These are phyloP conservation scores for Pangasius mekongensis DNA, from an alignment of 2,797 vertebrate genomes.

Conservation along the genomic window DNA sequence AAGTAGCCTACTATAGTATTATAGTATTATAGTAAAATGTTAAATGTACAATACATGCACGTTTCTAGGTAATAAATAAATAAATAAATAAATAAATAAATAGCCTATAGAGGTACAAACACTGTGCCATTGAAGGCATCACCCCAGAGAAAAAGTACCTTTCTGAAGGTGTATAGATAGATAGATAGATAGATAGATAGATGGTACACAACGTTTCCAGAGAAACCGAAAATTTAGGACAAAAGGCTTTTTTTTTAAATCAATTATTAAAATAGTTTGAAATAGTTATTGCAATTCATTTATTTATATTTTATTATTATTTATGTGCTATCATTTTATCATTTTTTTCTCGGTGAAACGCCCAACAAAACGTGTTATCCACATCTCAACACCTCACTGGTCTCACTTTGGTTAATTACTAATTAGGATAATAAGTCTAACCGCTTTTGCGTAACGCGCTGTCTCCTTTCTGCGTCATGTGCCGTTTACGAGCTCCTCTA, in stretches of 20 bases:
- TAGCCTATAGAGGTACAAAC: not conserved
- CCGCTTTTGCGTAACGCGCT: not conserved
- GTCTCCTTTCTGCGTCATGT: not conserved
- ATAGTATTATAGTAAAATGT: not conserved
- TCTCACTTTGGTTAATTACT: not conserved
- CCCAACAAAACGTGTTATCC: not conserved
- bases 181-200: not conserved
- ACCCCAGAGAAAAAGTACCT: not conserved
- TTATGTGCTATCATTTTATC: not conserved
- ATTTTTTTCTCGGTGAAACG: not conserved
- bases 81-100: not conserved
- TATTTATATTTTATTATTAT: slow-evolving; percentile 2
- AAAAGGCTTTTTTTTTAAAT: not conserved
- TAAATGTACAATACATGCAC: not conserved
- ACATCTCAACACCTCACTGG: not conserved
- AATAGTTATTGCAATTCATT: not conserved
- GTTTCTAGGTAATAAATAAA: not conserved
- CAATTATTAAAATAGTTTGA: not conserved
- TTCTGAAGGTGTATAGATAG: not conserved
- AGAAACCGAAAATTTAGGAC: not conserved
- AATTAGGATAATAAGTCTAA: not conserved
- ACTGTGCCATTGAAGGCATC: no score
- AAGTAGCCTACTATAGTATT: not conserved
- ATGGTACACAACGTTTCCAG: not conserved
- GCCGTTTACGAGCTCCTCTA: not conserved